These are phyloP conservation scores for Fulica atra DNA, from an alignment of 2,113 vertebrate genomes.

Conservation along the genomic window DNA sequence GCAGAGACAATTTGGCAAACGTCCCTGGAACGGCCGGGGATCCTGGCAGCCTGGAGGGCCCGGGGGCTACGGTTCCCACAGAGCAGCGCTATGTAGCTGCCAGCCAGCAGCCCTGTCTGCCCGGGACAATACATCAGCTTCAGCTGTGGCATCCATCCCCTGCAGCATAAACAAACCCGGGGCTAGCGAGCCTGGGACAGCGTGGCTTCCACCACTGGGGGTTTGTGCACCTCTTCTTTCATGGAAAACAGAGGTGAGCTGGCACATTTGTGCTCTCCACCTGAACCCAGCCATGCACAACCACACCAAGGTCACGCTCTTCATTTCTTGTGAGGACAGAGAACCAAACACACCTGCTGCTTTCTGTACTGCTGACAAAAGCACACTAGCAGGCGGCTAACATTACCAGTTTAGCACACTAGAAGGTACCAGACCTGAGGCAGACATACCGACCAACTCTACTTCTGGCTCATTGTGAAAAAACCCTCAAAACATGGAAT, in stretches of 20 bases:
- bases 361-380: too few species aligned
- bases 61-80: neutral
- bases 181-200: neutral
- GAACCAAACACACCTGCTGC: too few species aligned
- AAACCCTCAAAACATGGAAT: neutral
- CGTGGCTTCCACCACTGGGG: fast-evolving
- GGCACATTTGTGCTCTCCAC: too few species aligned
- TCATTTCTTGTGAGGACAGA: too few species aligned
- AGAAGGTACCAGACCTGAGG: neutral
- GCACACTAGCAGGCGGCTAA: too few species aligned
- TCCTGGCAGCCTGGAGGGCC: neutral
- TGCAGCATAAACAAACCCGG: neutral
- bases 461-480: neutral
- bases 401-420: neutral
- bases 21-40: neutral
- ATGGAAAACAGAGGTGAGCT: neutral
- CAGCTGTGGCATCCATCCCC: neutral
- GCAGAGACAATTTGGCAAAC: neutral
- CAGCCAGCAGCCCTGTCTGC: neutral
- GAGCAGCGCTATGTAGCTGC: fast-evolving
- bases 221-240: neutral
- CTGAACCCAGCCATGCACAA: too few species aligned
- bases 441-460: neutral
- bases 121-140: neutral
- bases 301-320: too few species aligned